Evolutionary conservation across 2,797 vertebrate species (phyloP).

Genomic region (Schizopygopsis pylzovi): DNA sequence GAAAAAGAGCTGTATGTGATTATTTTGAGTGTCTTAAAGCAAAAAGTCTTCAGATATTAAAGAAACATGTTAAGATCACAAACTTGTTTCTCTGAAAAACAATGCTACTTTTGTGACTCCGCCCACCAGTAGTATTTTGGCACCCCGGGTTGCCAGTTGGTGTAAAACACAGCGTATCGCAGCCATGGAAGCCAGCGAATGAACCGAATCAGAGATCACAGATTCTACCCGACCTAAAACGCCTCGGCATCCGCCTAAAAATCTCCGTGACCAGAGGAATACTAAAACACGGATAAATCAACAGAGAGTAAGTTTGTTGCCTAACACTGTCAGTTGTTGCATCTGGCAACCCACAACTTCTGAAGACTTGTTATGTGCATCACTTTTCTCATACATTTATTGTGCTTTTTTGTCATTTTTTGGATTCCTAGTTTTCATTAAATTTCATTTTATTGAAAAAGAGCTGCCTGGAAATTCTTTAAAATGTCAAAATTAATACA

Average conservation of each 20-base stretch:
- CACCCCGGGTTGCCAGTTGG: neutral
- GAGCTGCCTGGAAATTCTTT: neutral
- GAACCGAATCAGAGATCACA: too few species aligned
- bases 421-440: neutral
- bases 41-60: neutral
- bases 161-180: neutral
- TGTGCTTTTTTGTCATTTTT: neutral
- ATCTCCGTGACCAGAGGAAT: too few species aligned
- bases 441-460: neutral
- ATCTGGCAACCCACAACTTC: too few species aligned
- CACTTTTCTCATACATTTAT: neutral
- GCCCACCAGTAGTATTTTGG: neutral
- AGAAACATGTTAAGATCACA: neutral
- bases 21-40: neutral
- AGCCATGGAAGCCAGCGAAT: neutral
- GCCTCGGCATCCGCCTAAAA: neutral
- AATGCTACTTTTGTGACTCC: neutral
- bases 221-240: too few species aligned
- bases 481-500: neutral
- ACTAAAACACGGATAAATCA: neutral
- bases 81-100: neutral
- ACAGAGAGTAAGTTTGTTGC: neutral
- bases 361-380: neutral
- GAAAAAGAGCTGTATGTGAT: neutral
- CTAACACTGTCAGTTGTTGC: too few species aligned